Base-by-base conservation (phyloP, 2,888 invertebrate species). In the Mythimna lalbum region DNA sequence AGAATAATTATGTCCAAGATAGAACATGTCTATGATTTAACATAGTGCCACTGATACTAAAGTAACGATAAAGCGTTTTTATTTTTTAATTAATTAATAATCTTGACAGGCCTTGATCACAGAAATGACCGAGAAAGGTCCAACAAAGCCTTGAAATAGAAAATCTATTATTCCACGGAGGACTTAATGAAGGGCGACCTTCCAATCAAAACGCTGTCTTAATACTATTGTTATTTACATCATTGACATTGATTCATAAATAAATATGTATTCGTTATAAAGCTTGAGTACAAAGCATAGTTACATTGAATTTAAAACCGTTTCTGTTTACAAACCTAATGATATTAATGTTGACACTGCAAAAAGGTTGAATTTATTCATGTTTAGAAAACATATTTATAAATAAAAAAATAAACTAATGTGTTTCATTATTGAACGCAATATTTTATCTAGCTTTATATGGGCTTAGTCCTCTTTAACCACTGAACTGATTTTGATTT, bases 191-290 rank as follows among this genome's bases (percentile, higher is more conserved):
- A 77, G 39, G 31, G 23, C 6, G 21, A 69, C 33, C 49, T 49
- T 71, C 39, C 12, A 71, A 78, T 56, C 55, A 60, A 56, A 73
- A 21, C 12, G 39, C 21, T 55, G 47, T 43, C 31, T 60, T 50
- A 50, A 76, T 53, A 31, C 52, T 33, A 70, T 70, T 60, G 39
- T 71, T 78, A 56, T 61, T 78, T 56, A 76, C 23, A 72, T 71
- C 4, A 49, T n/a, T 60, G 12, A 56, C 70, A 43, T 4, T 27
- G 27, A 14, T 69, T 23, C n/a, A 56, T 57, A 72, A 50, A 9
- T 27, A 76, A 57, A 70, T 36, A 21, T 31, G 9, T 17, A 4
- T 27, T 53, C 33, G 33, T 39, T 39, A 70, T 12, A 14, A 36
- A 69, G 12, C 14, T 12, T 5, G n/a, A 53, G 19, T 61, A n/a